These are phyloP conservation scores for Sylvilagus bachmani DNA, from an alignment of 2,113 vertebrate genomes.

Conservation along the genomic window DNA sequence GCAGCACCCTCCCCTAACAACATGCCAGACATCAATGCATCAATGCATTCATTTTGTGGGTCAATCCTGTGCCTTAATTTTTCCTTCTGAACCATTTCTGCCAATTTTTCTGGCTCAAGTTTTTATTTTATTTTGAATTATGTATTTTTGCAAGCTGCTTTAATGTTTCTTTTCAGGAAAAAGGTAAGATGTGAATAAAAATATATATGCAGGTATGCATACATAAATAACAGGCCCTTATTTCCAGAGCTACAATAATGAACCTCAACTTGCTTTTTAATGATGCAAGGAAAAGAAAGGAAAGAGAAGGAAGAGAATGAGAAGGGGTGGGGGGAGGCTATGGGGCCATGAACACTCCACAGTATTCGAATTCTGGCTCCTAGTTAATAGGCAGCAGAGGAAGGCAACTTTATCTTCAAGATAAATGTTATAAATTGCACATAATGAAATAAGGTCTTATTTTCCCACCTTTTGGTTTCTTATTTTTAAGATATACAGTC, in stretches of 20 bases:
- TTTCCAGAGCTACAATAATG: slow-evolving; percentile 66
- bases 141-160: slow-evolving; percentile 56
- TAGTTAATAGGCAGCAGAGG: slow-evolving; percentile 71
- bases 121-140: slow-evolving; percentile 72
- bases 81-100: slow-evolving; percentile 6
- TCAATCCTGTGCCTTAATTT: not conserved
- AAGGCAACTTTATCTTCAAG: slow-evolving; percentile 75
- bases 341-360: not conserved
- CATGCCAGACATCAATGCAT: not conserved
- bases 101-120: slow-evolving; percentile 36
- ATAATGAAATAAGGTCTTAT: slow-evolving; percentile 84
- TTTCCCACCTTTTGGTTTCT: slow-evolving; percentile 81
- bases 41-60: too few species aligned
- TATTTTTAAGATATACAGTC: slow-evolving; percentile 82
- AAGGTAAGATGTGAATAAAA: slow-evolving; percentile 47
- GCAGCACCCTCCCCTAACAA: not conserved
- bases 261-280: slow-evolving; percentile 64
- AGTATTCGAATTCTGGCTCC: slow-evolving; percentile 32
- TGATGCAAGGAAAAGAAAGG: slow-evolving; percentile 49
- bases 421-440: slow-evolving; percentile 83
- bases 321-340: not conserved
- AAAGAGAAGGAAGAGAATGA: not conserved
- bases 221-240: slow-evolving; percentile 63
- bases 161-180: slow-evolving; percentile 59
- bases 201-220: not conserved